Base-by-base conservation (phyloP, 2,113 vertebrate species). In the Muscicapa adusta region DNA sequence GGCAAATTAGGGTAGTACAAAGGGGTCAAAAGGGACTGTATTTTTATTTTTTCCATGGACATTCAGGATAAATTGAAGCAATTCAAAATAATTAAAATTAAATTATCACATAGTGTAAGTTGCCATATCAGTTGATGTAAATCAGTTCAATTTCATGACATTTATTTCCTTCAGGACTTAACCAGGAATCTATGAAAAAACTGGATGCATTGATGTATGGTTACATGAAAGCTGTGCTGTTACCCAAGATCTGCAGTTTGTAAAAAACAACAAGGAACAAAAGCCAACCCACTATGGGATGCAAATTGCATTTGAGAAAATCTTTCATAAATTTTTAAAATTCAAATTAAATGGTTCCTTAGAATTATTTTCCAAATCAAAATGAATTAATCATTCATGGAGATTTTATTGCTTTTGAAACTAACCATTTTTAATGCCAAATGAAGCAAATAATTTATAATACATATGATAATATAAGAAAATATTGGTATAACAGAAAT, bases 311-410 rank as follows among this genome's bases (percentile, higher is more conserved):
- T 89, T 93, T 85, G 54, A 87, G 42, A 89, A 51, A 65, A 70
- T 86, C 7, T 7, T 74, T 78, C 31, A 92, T 85, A 77, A 13
- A 43, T 86, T 85, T 91, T 91, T 58, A 42, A 92, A 89, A 91
- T 70, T 33, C 63, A 85, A 93, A 89, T 84, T 43, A 91, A 85
- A 77, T 71, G 3, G 74, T 91, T 80, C 43, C 25, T 63, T 68
- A 85, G 18, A 91, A 85, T 89, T 89, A 61, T 87, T 94, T 95
- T 92, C 54, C 42, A 73, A 87, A 94, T 93, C 23, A 73, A 34
- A 92, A 74, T 82, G 29, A 58, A 77, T 63, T 86, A 92, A 67
- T 82, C 2, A 83, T 88, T 91, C 43, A 66, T 60, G 23, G 26
- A 12, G 4, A 71, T 67, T 75, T 83, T 74, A 53, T 87, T 76